These are phyloP conservation scores for Isaurus tuberculatus DNA, from an alignment of 92 coral and sea anemone genomes.

Conservation along the genomic window DNA sequence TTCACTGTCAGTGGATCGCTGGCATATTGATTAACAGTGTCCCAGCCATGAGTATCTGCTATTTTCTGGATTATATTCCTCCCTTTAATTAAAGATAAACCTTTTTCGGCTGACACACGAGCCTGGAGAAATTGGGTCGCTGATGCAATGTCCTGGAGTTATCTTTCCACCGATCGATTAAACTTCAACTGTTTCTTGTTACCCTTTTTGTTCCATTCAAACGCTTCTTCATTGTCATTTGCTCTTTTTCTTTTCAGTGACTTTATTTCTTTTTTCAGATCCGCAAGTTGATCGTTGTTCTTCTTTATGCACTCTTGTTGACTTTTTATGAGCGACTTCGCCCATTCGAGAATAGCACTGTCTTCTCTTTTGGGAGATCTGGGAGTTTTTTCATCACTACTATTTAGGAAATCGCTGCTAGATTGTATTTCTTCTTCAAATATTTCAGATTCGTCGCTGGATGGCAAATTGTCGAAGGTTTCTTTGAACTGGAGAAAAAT, in stretches of 20 bases:
- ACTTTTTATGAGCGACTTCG: background rate
- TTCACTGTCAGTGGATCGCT: background rate
- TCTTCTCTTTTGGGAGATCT: background rate
- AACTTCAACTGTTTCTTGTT: background rate
- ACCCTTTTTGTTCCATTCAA: background rate
- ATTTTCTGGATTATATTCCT: background rate
- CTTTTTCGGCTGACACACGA: background rate
- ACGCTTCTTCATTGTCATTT: background rate
- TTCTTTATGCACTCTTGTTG: background rate
- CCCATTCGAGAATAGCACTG: background rate
- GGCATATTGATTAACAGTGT: constrained; percentile 9
- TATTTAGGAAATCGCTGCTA: too few species aligned
- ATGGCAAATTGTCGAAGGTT: too few species aligned
- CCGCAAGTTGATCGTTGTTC: background rate
- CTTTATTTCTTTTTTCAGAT: background rate
- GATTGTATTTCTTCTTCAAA: too few species aligned
- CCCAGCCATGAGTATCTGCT: constrained; percentile 4
- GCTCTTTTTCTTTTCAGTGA: background rate
- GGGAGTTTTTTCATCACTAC: too few species aligned
- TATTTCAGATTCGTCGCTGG: too few species aligned
- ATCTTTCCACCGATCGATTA: background rate
- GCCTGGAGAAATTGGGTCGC: background rate
- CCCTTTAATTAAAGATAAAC: background rate
- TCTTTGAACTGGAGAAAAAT: too few species aligned
- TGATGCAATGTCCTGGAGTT: background rate